Evolutionary conservation across 2,113 vertebrate genomes (phyloP).

Genomic region (Oxygymnocypris stewartii): DNA sequence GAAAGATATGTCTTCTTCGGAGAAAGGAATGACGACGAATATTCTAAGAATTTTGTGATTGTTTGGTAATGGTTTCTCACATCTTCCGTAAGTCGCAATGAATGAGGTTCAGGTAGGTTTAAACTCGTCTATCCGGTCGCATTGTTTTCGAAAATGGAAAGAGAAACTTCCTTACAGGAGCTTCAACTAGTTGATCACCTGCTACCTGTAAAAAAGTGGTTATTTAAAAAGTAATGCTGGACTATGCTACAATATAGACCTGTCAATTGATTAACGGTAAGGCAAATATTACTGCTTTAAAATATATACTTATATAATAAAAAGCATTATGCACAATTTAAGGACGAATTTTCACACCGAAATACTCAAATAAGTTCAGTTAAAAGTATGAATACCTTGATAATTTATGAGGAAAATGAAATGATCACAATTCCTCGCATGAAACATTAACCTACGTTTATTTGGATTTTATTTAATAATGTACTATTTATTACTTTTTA

Average conservation of each 20-base stretch:
- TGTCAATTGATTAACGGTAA: neutral
- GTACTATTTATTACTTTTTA: neutral
- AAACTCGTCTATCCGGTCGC: neutral
- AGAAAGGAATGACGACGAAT: neutral
- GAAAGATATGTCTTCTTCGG: neutral
- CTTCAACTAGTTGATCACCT: constrained; percentile 1
- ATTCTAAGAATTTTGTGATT: constrained; percentile 27
- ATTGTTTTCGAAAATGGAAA: neutral
- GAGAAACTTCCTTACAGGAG: neutral
- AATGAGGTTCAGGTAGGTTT: constrained; percentile 36
- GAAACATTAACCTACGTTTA: neutral
- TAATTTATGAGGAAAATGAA: neutral
- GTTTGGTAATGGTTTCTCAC: neutral
- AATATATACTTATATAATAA: neutral
- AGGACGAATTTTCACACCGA: neutral
- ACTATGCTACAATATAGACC: neutral
- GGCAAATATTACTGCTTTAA: neutral
- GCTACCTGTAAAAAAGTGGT: neutral
- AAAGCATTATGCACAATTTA: neutral
- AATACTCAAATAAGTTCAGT: no score
- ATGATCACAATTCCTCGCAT: neutral
- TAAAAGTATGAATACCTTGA: neutral
- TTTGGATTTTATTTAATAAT: neutral
- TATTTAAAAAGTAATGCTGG: neutral
- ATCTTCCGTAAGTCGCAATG: constrained; percentile 1